Percentiles rank a stretch among this genome's conserved stretches.
phyloP scores from a whole-genome alignment of 2,797 vertebrate species.

The Sphenodon punctatus region DNA sequence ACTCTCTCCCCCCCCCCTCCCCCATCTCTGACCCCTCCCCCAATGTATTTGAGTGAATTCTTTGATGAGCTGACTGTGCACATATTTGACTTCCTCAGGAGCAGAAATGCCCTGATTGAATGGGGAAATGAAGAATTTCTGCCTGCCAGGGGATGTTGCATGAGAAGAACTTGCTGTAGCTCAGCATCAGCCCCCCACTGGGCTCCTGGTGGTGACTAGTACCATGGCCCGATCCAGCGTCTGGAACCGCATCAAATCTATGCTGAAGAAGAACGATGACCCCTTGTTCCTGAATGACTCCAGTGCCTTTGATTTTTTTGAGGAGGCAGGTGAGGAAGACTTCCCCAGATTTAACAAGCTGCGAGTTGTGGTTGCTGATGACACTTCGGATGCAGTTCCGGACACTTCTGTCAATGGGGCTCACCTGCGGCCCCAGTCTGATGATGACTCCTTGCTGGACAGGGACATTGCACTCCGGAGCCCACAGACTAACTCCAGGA shows the following conservation, averaged over 20 bases:
- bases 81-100: background rate
- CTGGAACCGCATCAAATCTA: constrained; percentile 73
- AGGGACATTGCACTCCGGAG: constrained; percentile 57
- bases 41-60: background rate
- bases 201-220: background rate
- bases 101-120: constrained; percentile 17
- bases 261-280: constrained; percentile 70
- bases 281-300: constrained; percentile 86
- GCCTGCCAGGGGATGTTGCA: background rate
- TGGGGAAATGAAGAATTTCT: background rate
- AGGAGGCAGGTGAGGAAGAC: constrained; percentile 83
- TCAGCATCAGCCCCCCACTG: background rate
- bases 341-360: constrained; percentile 86
- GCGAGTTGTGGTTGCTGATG: constrained; percentile 89
- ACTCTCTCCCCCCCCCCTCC: too few relatives aligned
- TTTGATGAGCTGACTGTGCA: background rate
- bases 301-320: constrained; percentile 86
- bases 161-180: background rate
- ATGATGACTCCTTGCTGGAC: constrained; percentile 86
- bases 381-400: constrained; percentile 70
- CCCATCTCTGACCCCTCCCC: background rate
- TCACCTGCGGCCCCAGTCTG: constrained; percentile 57
- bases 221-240: constrained; percentile 71
- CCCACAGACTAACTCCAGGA: constrained; percentile 51
- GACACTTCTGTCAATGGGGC: constrained; percentile 78